These are phyloP conservation scores for Platichthys stellatus DNA, from an alignment of 2,113 vertebrate species.

Conservation along the genomic window DNA sequence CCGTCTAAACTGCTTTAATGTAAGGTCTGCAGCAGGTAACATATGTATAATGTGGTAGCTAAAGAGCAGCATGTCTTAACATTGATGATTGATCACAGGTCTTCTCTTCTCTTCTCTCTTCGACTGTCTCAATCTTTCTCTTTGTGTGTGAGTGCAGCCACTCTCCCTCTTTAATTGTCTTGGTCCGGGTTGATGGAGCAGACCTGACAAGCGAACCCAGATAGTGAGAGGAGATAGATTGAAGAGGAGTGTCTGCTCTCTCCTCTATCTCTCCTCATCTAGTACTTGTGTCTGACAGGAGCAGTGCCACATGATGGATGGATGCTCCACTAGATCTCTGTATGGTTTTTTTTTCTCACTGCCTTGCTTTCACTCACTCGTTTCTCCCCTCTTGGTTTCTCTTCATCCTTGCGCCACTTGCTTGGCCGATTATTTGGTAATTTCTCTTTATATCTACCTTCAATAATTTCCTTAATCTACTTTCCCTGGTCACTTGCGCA, in stretches of 20 bases:
- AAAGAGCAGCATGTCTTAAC: too few relatives aligned
- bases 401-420: slow-evolving; percentile 48
- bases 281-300: slow-evolving; percentile 69
- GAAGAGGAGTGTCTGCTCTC: slow-evolving; percentile 72
- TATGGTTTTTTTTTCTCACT: slow-evolving; percentile 43
- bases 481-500: slow-evolving; percentile 4
- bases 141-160: slow-evolving; percentile 8
- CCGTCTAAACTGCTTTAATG: neutral
- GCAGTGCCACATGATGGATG: slow-evolving; percentile 70
- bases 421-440: slow-evolving; percentile 16
- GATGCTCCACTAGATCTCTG: slow-evolving; percentile 53
- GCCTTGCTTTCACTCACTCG: slow-evolving; percentile 38
- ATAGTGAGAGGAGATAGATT: slow-evolving; percentile 69
- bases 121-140: neutral
- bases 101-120: neutral
- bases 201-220: slow-evolving; percentile 69
- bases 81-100: neutral
- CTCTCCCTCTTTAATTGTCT: slow-evolving; percentile 49
- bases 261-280: slow-evolving; percentile 71
- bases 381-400: slow-evolving; percentile 55
- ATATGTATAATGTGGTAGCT: neutral
- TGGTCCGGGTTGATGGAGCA: slow-evolving; percentile 60
- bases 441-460: slow-evolving; percentile 23
- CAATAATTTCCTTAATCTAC: neutral
- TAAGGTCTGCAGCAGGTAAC: neutral